Conservation (phyloP, 53 echinoderm and acorn worm species). For the Zoroaster sp. region DNA sequence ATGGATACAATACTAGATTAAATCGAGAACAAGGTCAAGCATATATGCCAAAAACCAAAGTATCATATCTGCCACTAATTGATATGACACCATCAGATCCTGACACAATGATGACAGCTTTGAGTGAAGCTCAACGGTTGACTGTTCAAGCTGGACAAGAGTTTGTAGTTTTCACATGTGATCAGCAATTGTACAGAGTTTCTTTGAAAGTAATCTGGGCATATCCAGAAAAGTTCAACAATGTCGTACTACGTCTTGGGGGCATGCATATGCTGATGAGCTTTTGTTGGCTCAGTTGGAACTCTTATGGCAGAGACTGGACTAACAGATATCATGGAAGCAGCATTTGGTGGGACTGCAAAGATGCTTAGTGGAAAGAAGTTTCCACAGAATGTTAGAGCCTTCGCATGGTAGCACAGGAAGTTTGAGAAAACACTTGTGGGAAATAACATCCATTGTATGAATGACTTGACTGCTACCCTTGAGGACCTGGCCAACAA, state of each 20-base stretch:
- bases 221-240: slow-evolving; percentile 22
- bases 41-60: slow-evolving; percentile 50
- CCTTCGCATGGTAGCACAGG: slow-evolving; percentile 58
- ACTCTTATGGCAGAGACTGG: slow-evolving; percentile 67
- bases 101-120: slow-evolving; percentile 50
- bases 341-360: slow-evolving; percentile 59
- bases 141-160: slow-evolving; percentile 50
- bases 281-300: slow-evolving; percentile 67
- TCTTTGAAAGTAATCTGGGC: slow-evolving; percentile 38
- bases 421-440: slow-evolving; percentile 27
- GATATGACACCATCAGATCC: slow-evolving; percentile 43
- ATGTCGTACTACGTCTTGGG: slow-evolving; percentile 41
- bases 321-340: slow-evolving; percentile 46
- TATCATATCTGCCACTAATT: slow-evolving; percentile 51
- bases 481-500: slow-evolving; percentile 32
- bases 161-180: slow-evolving; percentile 48
- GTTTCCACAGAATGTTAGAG: slow-evolving; percentile 60
- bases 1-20: slow-evolving; percentile 60
- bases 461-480: slow-evolving; percentile 45
- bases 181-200: slow-evolving; percentile 56
- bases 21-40: slow-evolving; percentile 18
- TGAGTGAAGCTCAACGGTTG: slow-evolving; percentile 40
- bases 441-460: neutral
- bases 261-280: slow-evolving; percentile 79
- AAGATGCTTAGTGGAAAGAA: slow-evolving; percentile 65